Evolutionary conservation across 2,113 vertebrate species (phyloP).

Genomic region (Coregonus clupeaformis): DNA sequence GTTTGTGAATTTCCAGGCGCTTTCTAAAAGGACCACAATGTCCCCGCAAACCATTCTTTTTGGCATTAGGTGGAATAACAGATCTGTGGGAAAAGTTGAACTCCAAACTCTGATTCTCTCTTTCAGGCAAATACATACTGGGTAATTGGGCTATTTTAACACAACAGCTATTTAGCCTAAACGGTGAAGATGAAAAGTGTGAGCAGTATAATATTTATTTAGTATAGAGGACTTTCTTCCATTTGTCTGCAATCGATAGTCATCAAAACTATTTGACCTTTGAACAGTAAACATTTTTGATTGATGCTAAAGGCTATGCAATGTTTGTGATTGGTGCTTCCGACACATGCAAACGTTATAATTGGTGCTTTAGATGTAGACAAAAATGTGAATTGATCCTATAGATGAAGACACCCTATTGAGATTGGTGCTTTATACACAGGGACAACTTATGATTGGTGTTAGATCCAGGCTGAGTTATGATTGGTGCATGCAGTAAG

Average conservation of each 20-base stretch:
- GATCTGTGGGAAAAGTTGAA: constrained; percentile 56
- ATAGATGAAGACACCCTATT: background rate
- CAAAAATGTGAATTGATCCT: no score
- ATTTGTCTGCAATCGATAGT: no score
- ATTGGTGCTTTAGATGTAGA: background rate
- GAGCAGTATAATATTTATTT: background rate
- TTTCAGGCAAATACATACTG: constrained; percentile 59
- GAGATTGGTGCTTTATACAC: background rate
- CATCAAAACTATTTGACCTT: no score
- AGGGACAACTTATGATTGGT: constrained; percentile 8
- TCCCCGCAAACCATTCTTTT: constrained; percentile 65
- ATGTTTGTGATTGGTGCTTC: no score
- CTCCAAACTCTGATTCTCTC: constrained; percentile 39
- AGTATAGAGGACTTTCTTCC: background rate
- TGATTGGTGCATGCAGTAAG: constrained; percentile 19
- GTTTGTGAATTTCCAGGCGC: constrained; percentile 66
- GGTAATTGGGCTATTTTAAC: constrained; percentile 39
- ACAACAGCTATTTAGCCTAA: constrained; percentile 14
- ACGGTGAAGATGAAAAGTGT: no score
- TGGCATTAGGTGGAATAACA: constrained; percentile 45
- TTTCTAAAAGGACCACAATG: constrained; percentile 59
- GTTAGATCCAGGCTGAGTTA: background rate
- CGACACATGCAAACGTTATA: background rate
- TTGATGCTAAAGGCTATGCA: no score
- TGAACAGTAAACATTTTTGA: background rate